phyloP scores from a whole-genome alignment of 2,113 vertebrate genomes.

The Alces alces region DNA sequence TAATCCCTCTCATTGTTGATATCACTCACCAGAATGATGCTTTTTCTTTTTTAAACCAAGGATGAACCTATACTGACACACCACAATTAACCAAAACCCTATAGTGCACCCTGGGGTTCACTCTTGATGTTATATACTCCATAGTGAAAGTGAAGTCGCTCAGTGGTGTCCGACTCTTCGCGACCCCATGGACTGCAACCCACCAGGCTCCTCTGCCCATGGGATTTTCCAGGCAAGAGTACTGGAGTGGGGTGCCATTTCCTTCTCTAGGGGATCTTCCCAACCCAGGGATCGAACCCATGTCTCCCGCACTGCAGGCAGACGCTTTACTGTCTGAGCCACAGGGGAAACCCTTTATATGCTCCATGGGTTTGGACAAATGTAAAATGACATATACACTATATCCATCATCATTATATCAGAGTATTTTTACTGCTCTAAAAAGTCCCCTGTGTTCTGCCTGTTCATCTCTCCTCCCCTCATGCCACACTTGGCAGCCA shows the following conservation, averaged over 20 bases:
- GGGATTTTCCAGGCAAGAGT: too few relatives aligned
- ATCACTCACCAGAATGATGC: background rate
- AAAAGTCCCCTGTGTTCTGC: background rate
- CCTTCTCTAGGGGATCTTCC: too few relatives aligned
- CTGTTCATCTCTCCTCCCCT: too few relatives aligned
- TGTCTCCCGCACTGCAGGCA: too few relatives aligned
- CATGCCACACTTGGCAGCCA: background rate
- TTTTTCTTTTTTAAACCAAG: background rate
- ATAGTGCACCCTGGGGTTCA: background rate
- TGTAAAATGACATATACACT: background rate
- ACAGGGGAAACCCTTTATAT: too few relatives aligned
- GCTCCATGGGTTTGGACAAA: background rate
- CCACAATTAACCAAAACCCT: background rate
- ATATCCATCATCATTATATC: background rate
- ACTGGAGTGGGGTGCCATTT: too few relatives aligned
- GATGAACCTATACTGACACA: background rate
- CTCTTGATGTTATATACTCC: background rate
- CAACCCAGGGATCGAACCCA: too few relatives aligned
- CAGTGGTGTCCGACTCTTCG: too few relatives aligned
- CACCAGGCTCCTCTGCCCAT: too few relatives aligned
- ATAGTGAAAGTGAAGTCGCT: background rate
- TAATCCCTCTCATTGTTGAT: background rate
- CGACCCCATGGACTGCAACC: too few relatives aligned
- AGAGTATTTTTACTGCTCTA: background rate
- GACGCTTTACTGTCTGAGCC: too few relatives aligned